Percentiles rank a stretch among this genome's conserved stretches.
phyloP scores from a whole-genome alignment of 2,888 invertebrate genomes.

The Amiota communis region DNA sequence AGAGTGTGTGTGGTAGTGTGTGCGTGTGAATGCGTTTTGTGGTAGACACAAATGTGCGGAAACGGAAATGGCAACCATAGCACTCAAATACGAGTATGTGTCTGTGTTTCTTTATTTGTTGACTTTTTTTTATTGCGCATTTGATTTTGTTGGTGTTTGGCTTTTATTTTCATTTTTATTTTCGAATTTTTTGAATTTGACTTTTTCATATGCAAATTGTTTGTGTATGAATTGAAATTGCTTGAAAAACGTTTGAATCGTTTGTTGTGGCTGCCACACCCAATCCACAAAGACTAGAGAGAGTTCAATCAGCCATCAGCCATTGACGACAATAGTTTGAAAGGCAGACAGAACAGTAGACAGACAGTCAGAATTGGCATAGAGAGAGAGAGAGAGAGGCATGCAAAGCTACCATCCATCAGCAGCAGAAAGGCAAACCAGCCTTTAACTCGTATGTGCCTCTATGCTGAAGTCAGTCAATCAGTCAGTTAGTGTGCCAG shows the following conservation, averaged over 20 bases:
- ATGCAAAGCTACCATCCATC: no score
- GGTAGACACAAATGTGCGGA: slow-evolving; percentile 61
- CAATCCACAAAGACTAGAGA: no score
- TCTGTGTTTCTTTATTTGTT: slow-evolving; percentile 34
- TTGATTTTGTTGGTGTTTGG: no score
- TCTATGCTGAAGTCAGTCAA: slow-evolving; percentile 1
- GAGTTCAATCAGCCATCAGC: background rate
- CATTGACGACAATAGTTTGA: slow-evolving; percentile 33
- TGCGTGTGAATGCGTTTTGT: slow-evolving; percentile 45
- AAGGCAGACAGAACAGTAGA: slow-evolving; percentile 15
- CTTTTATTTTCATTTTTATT: slow-evolving; percentile 25
- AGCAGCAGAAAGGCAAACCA: background rate
- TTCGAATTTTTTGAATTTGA: slow-evolving; percentile 35
- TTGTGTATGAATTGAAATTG: slow-evolving; percentile 57
- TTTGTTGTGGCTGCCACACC: slow-evolving; percentile 50
- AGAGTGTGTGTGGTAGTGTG: no score
- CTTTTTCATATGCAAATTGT: slow-evolving; percentile 60
- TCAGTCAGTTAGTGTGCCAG: background rate
- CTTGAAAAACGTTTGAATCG: slow-evolving; percentile 64
- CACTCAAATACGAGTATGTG: slow-evolving; percentile 36
- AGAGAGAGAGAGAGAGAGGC: slow-evolving; percentile 13
- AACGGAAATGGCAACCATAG: slow-evolving; percentile 58
- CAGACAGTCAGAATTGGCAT: slow-evolving; percentile 11
- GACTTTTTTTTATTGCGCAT: background rate
- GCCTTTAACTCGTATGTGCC: background rate